Base-by-base conservation (phyloP, 2,113 vertebrate species). In the Maccullochella peelii region DNA sequence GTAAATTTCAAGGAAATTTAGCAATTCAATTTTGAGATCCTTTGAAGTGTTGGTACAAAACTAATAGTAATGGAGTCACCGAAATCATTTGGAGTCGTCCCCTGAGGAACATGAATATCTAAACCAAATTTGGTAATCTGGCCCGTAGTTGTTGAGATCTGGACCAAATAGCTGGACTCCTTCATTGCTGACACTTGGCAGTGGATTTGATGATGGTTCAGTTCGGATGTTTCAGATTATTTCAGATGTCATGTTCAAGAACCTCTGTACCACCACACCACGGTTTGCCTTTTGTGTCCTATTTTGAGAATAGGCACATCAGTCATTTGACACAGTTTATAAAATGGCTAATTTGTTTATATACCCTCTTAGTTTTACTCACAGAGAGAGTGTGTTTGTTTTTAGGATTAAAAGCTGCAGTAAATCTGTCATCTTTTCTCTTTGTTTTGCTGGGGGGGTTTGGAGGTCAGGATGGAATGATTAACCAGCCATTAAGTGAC, bases 401-500 rank as follows among this genome's bases (percentile, higher is more conserved):
- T 88, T 86, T 40, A 59, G 68, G 83, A 89, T 92, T 73, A 83
- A 70, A 47, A 82, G 68, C 79, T 0, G 7, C 73, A 50, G 78
- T 75, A 49, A 77, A 84, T 85, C 72, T 62, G 42, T 38, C 84
- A 83, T 89, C 50, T 80, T 80, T 50, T 82, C 82, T 84, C 78
- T 90, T 68, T 72, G 77, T 88, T 91, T 84, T 89, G 81, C 70
- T 80, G 88, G n/a, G 7, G 80, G 73, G 82, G 82, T 86, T 89
- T 85, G 71, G 80, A 85, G 90, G 90, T 91, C 84, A 88, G 83
- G 59, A 68, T 65, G 63, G 58, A 87, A 88, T 86, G 80, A 91
- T 93, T 92, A 91, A 85, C 84, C 80, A 86, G 76, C 78, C 84
- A 85, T 92, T 87, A 90, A 80, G 72, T 72, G 80, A 73, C 30